Evolutionary conservation across 2,797 vertebrate genomes (phyloP).

Genomic region (Nannoperca australis): DNA sequence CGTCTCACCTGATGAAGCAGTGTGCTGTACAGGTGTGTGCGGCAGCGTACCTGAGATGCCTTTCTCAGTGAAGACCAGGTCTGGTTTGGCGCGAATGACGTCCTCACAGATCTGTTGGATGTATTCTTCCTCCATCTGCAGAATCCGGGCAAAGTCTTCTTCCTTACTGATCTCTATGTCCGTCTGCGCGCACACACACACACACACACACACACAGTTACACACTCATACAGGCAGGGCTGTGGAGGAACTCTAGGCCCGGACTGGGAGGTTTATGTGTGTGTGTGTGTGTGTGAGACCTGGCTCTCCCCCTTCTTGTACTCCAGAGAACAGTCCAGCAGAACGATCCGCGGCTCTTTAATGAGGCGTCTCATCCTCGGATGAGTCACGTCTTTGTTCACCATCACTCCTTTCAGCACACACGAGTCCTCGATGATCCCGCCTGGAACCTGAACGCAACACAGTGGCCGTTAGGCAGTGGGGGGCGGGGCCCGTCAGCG

Average conservation of each 20-base stretch:
- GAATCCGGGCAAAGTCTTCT: conserved; percentile 94
- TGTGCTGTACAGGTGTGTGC: neutral
- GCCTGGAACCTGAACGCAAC: conserved; percentile 89
- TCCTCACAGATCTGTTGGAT: conserved; percentile 97
- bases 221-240: no score
- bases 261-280: neutral
- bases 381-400: conserved; percentile 97
- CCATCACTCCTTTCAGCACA: conserved; percentile 93
- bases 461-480: neutral
- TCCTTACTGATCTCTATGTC: conserved; percentile 98
- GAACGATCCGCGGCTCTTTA: conserved; percentile 91
- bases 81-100: conserved; percentile 92
- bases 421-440: conserved; percentile 94
- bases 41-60: conserved; percentile 90
- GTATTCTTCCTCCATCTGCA: conserved; percentile 97
- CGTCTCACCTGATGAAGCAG: no score
- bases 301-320: conserved; percentile 99
- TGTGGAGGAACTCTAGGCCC: no score
- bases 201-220: conserved; percentile 9
- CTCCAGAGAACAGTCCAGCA: conserved; percentile 96
- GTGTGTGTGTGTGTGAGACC: conserved; percentile 76
- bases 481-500: neutral
- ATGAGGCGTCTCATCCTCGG: conserved; percentile 92
- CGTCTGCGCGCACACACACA: conserved; percentile 82
- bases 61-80: conserved; percentile 96